Evolutionary conservation across 2,113 vertebrate species (phyloP).

Genomic region (Pagrus major): DNA sequence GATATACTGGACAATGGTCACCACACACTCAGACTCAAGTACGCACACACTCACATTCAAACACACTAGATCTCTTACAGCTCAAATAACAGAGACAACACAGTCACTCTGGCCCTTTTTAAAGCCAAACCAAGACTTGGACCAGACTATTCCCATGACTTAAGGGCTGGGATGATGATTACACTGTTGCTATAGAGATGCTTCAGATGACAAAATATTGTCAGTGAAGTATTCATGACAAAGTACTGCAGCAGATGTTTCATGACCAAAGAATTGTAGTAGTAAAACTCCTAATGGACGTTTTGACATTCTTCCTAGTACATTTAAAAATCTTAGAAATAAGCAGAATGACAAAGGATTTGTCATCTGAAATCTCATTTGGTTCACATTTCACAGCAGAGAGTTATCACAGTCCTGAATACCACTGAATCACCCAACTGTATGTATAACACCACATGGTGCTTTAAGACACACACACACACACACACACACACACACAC

Average conservation of each 20-base stretch:
- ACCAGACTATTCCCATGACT: slow-evolving; percentile 75
- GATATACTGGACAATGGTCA: slow-evolving; percentile 60
- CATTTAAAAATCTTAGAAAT: slow-evolving; percentile 48
- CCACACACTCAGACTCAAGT: slow-evolving; percentile 35
- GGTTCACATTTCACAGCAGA: slow-evolving; percentile 19
- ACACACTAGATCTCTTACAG: slow-evolving; percentile 36
- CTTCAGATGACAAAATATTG: slow-evolving; percentile 78
- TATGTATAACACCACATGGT: not conserved
- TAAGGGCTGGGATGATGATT: slow-evolving; percentile 72
- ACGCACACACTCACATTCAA: slow-evolving; percentile 22
- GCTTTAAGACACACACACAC: not conserved
- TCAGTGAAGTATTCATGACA: slow-evolving; percentile 71
- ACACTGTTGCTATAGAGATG: slow-evolving; percentile 73
- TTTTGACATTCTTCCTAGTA: slow-evolving; percentile 59
- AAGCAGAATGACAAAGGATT: slow-evolving; percentile 41
- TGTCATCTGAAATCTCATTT: slow-evolving; percentile 14
- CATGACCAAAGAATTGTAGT: slow-evolving; percentile 59
- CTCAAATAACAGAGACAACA: slow-evolving; percentile 68
- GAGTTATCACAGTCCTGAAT: slow-evolving; percentile 2
- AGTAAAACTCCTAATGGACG: slow-evolving; percentile 59
- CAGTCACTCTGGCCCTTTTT: slow-evolving; percentile 63
- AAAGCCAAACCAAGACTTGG: slow-evolving; percentile 75
- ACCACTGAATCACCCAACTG: not conserved
- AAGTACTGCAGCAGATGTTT: slow-evolving; percentile 76
- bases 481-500: not conserved